Evolutionary conservation across 37 sponge, comb jelly and placozoan species (phyloP), one percentile per base, ranked within the genome.

Genomic region (Eunapius fragilis): DNA sequence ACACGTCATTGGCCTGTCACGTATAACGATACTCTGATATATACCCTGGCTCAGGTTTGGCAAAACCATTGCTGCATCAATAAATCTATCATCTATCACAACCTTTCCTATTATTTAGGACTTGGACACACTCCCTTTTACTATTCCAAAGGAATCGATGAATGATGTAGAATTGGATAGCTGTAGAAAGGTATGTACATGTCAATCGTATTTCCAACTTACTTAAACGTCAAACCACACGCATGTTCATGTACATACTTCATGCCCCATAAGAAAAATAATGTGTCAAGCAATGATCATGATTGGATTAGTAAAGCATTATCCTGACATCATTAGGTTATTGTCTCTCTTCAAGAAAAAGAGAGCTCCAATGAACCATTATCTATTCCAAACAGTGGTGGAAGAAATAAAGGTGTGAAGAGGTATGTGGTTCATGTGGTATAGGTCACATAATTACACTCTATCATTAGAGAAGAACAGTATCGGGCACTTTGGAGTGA

Each of bases 1-100:
- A 95, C 94, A 3, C 77, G 94, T 17, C 72, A 89, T 71, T 95
- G 96, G 96, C 96, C 96, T 25, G 14, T 95, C 74, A 91, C 91
- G 2, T 89, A 94, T 38, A 71, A 76, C 30, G 91, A 95, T 28
- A 87, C 96, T 49, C 48, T 93, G 27, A 25, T 89, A 35, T 93
- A 71, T 77, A 95, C 86, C 2, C 71, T 95, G 70, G 70, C 68
- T 47, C 90, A 95, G 83, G 92, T 91, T 41, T 28, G n/a, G 23
- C 3, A 0, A 75, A 19, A 37, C 30, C 36, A 33, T 34, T 75
- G n/a, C n/a, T n/a, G n/a, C n/a, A n/a, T n/a, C n/a, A n/a, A n/a
- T n/a, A n/a, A n/a, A n/a, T n/a, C n/a, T n/a, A n/a, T n/a, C n/a
- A n/a, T n/a, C n/a, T n/a, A n/a, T n/a, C n/a, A n/a, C n/a, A n/a